Base-by-base conservation (phyloP, 2,888 invertebrate genomes). In the Erebia aethiops region DNA sequence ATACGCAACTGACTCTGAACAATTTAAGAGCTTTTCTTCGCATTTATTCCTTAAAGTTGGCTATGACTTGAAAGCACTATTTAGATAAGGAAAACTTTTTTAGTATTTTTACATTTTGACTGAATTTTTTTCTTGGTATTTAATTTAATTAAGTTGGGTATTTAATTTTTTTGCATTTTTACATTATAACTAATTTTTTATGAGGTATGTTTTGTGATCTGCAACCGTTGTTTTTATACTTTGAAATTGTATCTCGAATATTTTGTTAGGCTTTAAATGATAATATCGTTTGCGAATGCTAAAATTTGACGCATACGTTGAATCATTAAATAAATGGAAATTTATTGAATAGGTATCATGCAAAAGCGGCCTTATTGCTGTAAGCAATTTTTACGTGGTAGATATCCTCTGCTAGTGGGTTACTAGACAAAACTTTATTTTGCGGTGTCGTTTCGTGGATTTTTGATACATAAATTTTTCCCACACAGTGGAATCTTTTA, bases 51-150 rank as follows among this genome's bases (percentile, higher is more conserved):
- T 0, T 41, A 8, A n/a, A 5, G n/a, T 60, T 60, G 60, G 60
- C 41, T 60, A 60, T 60, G 41, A 41, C n/a, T 35, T n/a, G 41
- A 60, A 43, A 41, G n/a, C 60, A 60, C n/a, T 58, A 58, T 58
- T 54, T 54, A 54, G 16, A 18, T 11, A 16, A 54, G 9, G 9
- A 10, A 18, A 3, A 10, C n/a, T 14, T 14, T 58, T 41, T n/a
- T 58, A 35, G 35, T 58, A 35, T 58, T 35, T 58, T 58, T n/a
- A 35, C 1, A 54, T 16, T 54, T n/a, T 51, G n/a, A 51, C n/a
- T 49, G 5, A 5, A 49, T 49, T 2, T 13, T 46, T 11, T 1
- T 35, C 0, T 35, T 35, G 35, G 7, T 7, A 13, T 51, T 51
- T 14, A 49, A 14, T 5, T 49, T 51, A n/a, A 1, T 14, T 51